Base-by-base conservation (phyloP, 1,140 invertebrate species). In the Pachyrhynchus sulphureomaculatus region DNA sequence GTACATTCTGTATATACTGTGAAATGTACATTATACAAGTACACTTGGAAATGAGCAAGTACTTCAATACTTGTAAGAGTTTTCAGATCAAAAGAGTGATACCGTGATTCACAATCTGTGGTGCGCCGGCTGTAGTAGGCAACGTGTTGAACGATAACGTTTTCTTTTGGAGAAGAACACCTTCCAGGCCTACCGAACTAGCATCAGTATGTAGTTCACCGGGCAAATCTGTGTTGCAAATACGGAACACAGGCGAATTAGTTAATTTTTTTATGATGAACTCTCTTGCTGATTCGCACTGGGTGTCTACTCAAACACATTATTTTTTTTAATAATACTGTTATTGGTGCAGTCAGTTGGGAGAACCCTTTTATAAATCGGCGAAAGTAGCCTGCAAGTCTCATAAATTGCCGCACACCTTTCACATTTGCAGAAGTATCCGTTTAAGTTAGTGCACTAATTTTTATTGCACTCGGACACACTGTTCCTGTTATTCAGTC, bases 191-290 rank as follows among this genome's bases (percentile, higher is more conserved):
- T 17, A 51, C 6, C 6, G 24, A 10, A 32, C 48, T 51, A 1
- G 48, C 48, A n/a, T 51, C 29, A 2, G 48, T 51, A 32, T 51
- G 24, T 36, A 51, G 10, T 21, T 17, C 23, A 32, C 8, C 10
- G 8, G 1, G 4, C 18, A 29, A 24, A 1, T 32, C 26, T 1
- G 48, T 23, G n/a, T 51, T 17, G 3, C 3, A 44, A 17, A 44
- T 13, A 4, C 15, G 4, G 2, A 44, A 21, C 3, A 44, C 15
- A 12, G 41, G 41, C 3, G 3, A 44, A 2, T 6, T 13, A 20
- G 39, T 41, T 13, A 41, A 20, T 13, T 41, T 41, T 8, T 41
- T 41, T 6, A 41, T 15, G 8, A 41, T 41, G 4, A 41, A 41
- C 13, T 41, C 4, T 20, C 39, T 41, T 41, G 39, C 39, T 41